phyloP scores from a whole-genome alignment of 1,140 invertebrate species.

The Delia radicum region DNA sequence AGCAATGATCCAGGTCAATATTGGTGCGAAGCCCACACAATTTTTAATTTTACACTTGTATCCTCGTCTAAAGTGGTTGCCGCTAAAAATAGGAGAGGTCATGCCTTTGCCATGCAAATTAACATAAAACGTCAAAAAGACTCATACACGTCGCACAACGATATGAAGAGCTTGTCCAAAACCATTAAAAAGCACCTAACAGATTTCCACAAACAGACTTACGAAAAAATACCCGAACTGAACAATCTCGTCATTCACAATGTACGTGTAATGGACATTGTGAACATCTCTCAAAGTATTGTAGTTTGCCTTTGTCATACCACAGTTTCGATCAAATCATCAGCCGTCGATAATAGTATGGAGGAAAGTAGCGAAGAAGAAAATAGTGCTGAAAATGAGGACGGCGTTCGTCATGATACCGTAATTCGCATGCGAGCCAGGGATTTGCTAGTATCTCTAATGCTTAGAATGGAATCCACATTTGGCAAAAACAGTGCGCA shows the following conservation, averaged over 20 bases:
- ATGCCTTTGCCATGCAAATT: slow-evolving; percentile 45
- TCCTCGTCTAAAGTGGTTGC: slow-evolving; percentile 37
- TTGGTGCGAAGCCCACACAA: slow-evolving; percentile 56
- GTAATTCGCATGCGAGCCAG: slow-evolving; percentile 28
- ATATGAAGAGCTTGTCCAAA: not conserved
- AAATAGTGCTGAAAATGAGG: slow-evolving; percentile 26
- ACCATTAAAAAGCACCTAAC: too few species aligned
- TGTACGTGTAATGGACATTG: slow-evolving; percentile 36
- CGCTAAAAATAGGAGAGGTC: slow-evolving; percentile 38
- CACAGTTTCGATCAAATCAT: slow-evolving; percentile 29
- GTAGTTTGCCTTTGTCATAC: slow-evolving; percentile 34
- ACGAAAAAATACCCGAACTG: not conserved
- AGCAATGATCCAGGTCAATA: slow-evolving; percentile 54
- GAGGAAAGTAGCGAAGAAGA: slow-evolving; percentile 34
- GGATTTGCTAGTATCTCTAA: slow-evolving; percentile 13
- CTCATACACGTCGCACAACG: not conserved
- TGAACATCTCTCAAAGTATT: slow-evolving; percentile 24
- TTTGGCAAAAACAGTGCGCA: slow-evolving; percentile 32
- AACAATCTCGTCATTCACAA: slow-evolving; percentile 39
- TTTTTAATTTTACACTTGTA: slow-evolving; percentile 38
- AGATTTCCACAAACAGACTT: too few species aligned
- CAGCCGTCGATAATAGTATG: slow-evolving; percentile 29
- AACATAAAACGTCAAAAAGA: not conserved
- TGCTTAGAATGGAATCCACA: not conserved
- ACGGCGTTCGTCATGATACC: slow-evolving; percentile 29